A percentile compares a stretch with the other conserved stretches of the same genome.
phyloP scores from a whole-genome alignment of 2,797 vertebrate species.

The Schizothorax lantsangensis region DNA sequence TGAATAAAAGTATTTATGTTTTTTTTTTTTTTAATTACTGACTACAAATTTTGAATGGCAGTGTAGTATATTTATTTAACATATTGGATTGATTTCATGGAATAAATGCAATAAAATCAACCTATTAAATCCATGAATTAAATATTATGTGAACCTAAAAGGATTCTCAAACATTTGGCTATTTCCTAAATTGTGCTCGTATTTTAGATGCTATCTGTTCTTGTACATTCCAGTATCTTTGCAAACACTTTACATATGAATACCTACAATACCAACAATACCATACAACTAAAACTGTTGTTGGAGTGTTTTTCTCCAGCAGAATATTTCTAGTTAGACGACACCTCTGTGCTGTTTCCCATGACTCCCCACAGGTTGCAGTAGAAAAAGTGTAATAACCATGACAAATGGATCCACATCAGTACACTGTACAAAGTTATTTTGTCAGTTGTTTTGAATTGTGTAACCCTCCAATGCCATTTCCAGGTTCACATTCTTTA shows the following conservation, averaged over 20 bases:
- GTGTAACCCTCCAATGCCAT: background rate
- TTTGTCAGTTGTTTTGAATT: slow-evolving; percentile 1
- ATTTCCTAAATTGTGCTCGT: background rate
- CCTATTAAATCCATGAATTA: background rate
- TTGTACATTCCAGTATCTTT: background rate
- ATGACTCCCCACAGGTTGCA: background rate
- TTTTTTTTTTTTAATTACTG: background rate
- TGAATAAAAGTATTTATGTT: background rate
- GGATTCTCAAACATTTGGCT: background rate
- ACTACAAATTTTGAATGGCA: background rate
- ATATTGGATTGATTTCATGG: background rate
- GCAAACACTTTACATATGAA: too few relatives aligned
- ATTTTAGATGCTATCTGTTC: background rate
- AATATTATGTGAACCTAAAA: background rate
- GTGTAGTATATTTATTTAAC: background rate
- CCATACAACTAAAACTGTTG: background rate
- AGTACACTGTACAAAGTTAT: background rate
- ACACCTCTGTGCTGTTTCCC: background rate
- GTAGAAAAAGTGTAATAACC: background rate
- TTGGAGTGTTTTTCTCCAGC: background rate
- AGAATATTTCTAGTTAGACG: background rate
- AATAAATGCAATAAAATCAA: background rate
- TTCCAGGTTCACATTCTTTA: background rate
- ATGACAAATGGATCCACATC: background rate
- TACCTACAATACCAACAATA: background rate